phyloP scores from a whole-genome alignment of 2,888 invertebrate genomes.

The Eupsilia transversa region DNA sequence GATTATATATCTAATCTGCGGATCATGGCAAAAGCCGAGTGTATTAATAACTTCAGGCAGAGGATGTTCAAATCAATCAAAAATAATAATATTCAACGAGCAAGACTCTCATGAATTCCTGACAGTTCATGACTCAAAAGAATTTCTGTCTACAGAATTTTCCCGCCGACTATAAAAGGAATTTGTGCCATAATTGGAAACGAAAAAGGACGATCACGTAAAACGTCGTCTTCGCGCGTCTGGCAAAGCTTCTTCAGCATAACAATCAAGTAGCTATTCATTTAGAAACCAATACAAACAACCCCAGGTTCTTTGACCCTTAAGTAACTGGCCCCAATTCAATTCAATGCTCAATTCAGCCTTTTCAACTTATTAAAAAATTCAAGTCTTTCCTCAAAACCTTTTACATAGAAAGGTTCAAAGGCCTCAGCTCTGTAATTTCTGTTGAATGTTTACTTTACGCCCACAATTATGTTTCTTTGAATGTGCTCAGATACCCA shows the following conservation, averaged over 20 bases:
- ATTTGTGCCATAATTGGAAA: constrained; percentile 42
- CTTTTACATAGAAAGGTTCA: constrained; percentile 50
- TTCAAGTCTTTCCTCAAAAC: constrained; percentile 22
- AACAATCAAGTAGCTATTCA: constrained; percentile 37
- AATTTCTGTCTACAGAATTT: constrained; percentile 25
- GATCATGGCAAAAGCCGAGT: constrained; percentile 3
- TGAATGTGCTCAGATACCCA: constrained; percentile 23
- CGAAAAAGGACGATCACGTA: constrained; percentile 30
- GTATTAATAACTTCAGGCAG: neutral
- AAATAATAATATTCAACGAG: constrained; percentile 12
- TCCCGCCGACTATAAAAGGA: constrained; percentile 13
- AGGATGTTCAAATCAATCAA: constrained; percentile 20
- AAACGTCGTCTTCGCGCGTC: constrained; percentile 11
- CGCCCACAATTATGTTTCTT: constrained; percentile 20
- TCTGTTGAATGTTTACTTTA: constrained; percentile 20
- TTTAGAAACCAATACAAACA: constrained; percentile 29
- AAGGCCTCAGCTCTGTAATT: constrained; percentile 32
- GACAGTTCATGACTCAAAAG: constrained; percentile 10
- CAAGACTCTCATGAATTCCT: no score
- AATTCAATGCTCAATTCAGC: constrained; percentile 32
- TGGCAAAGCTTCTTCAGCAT: constrained; percentile 13
- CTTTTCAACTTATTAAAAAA: constrained; percentile 54
- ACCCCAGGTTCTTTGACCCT: constrained; percentile 51
- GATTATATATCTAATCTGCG: neutral
- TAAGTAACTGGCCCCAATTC: constrained; percentile 39